A percentile compares a stretch with the other conserved stretches of the same genome.
These are phyloP conservation scores for Spea multiplicata DNA, from an alignment of 2,113 vertebrate species.

Conservation along the genomic window DNA sequence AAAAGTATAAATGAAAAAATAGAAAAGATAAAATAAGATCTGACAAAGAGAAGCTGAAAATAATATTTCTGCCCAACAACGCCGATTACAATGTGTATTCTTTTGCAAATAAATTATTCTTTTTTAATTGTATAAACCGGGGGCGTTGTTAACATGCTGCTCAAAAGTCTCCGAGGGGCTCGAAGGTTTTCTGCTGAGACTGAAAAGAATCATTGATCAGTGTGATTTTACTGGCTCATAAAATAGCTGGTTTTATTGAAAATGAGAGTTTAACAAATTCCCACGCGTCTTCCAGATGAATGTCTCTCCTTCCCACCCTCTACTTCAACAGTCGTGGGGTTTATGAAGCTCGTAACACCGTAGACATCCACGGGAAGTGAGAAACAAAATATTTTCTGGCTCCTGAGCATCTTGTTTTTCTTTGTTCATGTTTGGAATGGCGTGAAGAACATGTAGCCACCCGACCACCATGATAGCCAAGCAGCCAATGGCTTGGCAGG, in stretches of 20 bases:
- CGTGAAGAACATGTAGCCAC: too few relatives aligned
- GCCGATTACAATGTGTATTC: background rate
- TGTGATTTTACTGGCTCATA: background rate
- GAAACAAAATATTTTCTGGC: too few relatives aligned
- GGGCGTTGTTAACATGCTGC: constrained; percentile 20
- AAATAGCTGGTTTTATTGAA: background rate
- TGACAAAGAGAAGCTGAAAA: background rate
- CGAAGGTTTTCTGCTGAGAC: background rate
- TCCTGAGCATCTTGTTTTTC: too few relatives aligned
- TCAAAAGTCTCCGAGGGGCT: background rate
- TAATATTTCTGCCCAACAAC: background rate
- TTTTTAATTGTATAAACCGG: background rate
- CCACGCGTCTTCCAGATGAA: background rate
- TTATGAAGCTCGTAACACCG: too few relatives aligned
- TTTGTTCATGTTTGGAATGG: too few relatives aligned
- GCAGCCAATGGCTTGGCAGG: too few relatives aligned
- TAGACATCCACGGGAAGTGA: too few relatives aligned
- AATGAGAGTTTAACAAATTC: background rate
- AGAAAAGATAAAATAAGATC: background rate
- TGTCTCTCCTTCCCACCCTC: background rate
- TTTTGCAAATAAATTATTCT: background rate
- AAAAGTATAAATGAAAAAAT: background rate
- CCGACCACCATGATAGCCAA: too few relatives aligned
- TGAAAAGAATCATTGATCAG: constrained; percentile 19
- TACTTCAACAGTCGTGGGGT: too few relatives aligned